Evolutionary conservation across 2,888 invertebrate genomes (phyloP).

Genomic region (Thalpophila matura): DNA sequence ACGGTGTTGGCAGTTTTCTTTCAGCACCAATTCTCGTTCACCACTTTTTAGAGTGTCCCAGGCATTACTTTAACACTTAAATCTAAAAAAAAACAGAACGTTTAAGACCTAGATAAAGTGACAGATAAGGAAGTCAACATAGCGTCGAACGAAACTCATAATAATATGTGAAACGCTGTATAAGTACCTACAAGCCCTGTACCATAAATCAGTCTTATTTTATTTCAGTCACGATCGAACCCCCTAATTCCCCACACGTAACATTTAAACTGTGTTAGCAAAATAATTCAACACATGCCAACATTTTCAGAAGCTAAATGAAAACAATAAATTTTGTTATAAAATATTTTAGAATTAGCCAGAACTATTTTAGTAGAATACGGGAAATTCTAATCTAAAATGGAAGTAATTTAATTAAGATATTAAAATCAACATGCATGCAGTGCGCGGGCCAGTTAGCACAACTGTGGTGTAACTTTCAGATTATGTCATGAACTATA

Average conservation of each 20-base stretch:
- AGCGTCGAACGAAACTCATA: too few species aligned
- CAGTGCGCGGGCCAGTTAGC: constrained; percentile 23
- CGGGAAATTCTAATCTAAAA: constrained; percentile 30
- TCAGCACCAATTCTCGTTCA: too few species aligned
- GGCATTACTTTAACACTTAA: too few species aligned
- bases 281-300: constrained; percentile 17
- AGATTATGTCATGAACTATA: not conserved
- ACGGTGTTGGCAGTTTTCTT: too few species aligned
- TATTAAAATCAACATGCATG: constrained; percentile 48
- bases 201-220: too few species aligned
- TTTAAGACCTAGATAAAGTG: too few species aligned
- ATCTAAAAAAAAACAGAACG: too few species aligned
- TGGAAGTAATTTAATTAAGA: constrained; percentile 46
- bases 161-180: too few species aligned
- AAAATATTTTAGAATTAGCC: constrained; percentile 19
- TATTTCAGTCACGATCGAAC: constrained; percentile 30
- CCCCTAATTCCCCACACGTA: constrained; percentile 33
- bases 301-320: constrained; percentile 26
- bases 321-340: constrained; percentile 26
- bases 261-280: constrained; percentile 30
- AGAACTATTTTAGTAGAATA: constrained; percentile 12
- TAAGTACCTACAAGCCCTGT: too few species aligned
- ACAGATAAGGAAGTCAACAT: too few species aligned
- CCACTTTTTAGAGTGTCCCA: too few species aligned
- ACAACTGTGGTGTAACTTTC: constrained; percentile 16